These are phyloP conservation scores for Spinus pinus DNA, from an alignment of 2,797 vertebrate species.

Conservation along the genomic window DNA sequence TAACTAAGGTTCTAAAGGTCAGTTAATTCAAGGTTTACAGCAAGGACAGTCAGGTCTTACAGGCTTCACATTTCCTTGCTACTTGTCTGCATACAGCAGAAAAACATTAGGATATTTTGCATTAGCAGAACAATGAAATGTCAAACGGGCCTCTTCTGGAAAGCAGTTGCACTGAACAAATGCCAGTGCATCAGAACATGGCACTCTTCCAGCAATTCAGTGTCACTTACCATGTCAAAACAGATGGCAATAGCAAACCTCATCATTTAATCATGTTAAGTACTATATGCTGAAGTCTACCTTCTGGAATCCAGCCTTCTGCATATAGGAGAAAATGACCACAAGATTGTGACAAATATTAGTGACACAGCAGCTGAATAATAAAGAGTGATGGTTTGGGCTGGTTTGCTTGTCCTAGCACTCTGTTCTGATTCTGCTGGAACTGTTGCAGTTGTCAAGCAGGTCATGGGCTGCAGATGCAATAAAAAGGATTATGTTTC, in stretches of 20 bases:
- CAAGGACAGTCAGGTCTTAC: not conserved
- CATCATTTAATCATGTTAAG: not conserved
- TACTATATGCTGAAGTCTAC: not conserved
- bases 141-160: not conserved
- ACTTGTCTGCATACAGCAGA: not conserved
- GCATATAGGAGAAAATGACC: not conserved
- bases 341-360: not conserved
- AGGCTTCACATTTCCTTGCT: not conserved
- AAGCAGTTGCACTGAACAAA: not conserved
- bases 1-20: not conserved
- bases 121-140: not conserved
- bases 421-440: not conserved
- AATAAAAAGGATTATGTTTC: not conserved
- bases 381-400: not conserved
- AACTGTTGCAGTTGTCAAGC: not conserved
- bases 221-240: not conserved
- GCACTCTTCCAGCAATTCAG: not conserved
- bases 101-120: not conserved
- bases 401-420: not conserved
- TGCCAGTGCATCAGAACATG: not conserved
- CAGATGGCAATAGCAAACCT: not conserved
- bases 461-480: not conserved
- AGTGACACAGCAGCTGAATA: not conserved
- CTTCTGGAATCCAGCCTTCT: not conserved
- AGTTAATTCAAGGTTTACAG: not conserved